These are phyloP conservation scores for Steinernema scapterisci DNA, from an alignment of 2,888 invertebrate species.

Conservation along the genomic window DNA sequence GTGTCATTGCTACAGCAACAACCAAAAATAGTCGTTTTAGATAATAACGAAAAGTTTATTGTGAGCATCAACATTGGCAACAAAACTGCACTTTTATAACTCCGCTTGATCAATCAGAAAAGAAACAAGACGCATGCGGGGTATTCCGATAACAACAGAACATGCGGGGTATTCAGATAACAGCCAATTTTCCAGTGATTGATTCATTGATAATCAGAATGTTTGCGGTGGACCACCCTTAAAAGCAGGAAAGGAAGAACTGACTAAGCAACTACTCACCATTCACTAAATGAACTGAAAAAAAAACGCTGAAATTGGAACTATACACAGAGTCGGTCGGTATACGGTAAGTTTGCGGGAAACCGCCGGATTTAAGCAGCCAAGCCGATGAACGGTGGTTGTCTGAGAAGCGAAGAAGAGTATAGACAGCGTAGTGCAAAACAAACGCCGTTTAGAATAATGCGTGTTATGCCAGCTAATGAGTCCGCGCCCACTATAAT, in stretches of 20 bases:
- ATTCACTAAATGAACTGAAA: neutral
- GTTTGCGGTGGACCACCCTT: slow-evolving; percentile 13
- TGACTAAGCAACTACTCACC: neutral
- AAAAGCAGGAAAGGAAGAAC: neutral
- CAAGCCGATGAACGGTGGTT: neutral
- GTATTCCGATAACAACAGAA: slow-evolving; percentile 18
- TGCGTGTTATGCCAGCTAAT: slow-evolving; percentile 25
- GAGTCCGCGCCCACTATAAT: slow-evolving; percentile 7
- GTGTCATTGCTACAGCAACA: neutral
- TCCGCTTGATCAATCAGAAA: slow-evolving; percentile 12
- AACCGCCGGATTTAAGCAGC: neutral
- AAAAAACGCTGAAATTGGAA: no score
- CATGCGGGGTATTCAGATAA: slow-evolving; percentile 9
- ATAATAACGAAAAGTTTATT: neutral
- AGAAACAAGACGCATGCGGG: slow-evolving; percentile 18
- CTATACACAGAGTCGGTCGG: neutral
- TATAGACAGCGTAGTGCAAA: neutral
- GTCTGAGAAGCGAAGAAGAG: neutral
- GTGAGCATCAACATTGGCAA: slow-evolving; percentile 7
- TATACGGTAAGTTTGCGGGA: neutral
- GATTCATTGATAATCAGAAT: neutral
- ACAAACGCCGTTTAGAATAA: slow-evolving; percentile 16
- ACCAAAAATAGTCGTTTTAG: neutral
- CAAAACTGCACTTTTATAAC: slow-evolving; percentile 14
- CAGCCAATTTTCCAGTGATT: slow-evolving; percentile 5